These are phyloP conservation scores for Apus apus DNA, from an alignment of 2,113 vertebrate species.

Conservation along the genomic window DNA sequence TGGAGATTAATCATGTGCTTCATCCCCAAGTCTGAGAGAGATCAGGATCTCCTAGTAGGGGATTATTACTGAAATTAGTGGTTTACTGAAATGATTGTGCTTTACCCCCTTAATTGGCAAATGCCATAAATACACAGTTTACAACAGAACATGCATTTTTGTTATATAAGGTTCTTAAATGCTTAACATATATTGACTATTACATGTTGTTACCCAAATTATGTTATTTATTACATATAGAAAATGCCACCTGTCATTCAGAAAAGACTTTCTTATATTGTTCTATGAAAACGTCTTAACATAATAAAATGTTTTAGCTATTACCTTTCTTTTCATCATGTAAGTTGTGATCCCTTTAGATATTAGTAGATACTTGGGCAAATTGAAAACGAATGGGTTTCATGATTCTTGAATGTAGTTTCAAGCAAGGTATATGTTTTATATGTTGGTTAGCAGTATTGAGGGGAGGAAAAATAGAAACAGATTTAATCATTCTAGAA, in stretches of 20 bases:
- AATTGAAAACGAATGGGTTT: neutral
- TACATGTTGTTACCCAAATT: neutral
- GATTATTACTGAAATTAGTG: neutral
- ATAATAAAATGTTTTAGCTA: neutral
- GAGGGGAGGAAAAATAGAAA: neutral
- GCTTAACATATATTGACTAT: neutral
- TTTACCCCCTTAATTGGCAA: neutral
- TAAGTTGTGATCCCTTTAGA: neutral
- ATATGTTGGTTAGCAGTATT: neutral
- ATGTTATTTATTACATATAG: neutral
- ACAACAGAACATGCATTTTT: neutral
- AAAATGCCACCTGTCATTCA: neutral
- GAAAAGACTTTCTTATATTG: neutral
- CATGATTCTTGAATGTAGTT: neutral
- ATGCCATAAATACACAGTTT: neutral
- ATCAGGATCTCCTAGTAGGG: neutral
- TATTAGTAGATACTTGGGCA: neutral
- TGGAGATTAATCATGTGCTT: neutral
- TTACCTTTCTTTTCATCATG: neutral
- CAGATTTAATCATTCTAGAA: neutral
- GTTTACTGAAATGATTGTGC: neutral
- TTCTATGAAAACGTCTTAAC: neutral
- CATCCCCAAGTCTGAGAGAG: neutral
- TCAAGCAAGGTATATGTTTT: neutral
- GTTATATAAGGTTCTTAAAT: neutral